Evolutionary conservation across 2,113 vertebrate genomes (phyloP), one percentile per base, ranked within the genome.

Genomic region (Lontra canadensis): DNA sequence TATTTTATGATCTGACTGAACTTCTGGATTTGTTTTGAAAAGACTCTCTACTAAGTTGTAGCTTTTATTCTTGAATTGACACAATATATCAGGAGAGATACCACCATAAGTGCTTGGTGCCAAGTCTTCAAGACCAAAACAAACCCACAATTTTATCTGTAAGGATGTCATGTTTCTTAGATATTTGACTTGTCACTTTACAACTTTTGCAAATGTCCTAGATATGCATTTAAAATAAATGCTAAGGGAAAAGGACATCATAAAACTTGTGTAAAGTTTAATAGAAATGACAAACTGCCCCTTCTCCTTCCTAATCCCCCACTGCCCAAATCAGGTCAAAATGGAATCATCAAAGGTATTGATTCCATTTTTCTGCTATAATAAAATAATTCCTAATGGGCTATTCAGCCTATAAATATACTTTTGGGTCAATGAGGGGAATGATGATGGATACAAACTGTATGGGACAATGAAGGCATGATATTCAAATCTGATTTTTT

Each of bases 151-250:
- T 0, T 3, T 26, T 31, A 20, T 9, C 4, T 90, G 74, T 52
- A 86, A 83, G 36, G 14, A 79, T 92, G 17, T 55, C 67, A 90
- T 65, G 0, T 82, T 96, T 14, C 74, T 93, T 20, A 55, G 4
- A 9, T 69, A 18, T 61, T 59, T 88, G 86, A 94, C n/a, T 34
- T 34, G 36, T 95, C n/a, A 39, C 31, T 83, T 94, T 86, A 20
- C 15, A 96, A 97, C 2, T 55, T 26, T 95, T 94, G 52, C 14
- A 91, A 89, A 67, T 76, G 15, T 26, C 29, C n/a, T 95, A 29
- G 65, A 82, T 96, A 69, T 26, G 0, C 10, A 4, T 93, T 96
- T 78, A 52, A 95, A 96, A 93, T 15, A 95, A 63, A 95, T 73
- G 34, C 39, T 65, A 76, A 36, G 14, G 42, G 0, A 52, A 84